A percentile compares a stretch with the other conserved stretches of the same genome.
phyloP scores from a whole-genome alignment of 2,797 vertebrate genomes.

The Spinus pinus region DNA sequence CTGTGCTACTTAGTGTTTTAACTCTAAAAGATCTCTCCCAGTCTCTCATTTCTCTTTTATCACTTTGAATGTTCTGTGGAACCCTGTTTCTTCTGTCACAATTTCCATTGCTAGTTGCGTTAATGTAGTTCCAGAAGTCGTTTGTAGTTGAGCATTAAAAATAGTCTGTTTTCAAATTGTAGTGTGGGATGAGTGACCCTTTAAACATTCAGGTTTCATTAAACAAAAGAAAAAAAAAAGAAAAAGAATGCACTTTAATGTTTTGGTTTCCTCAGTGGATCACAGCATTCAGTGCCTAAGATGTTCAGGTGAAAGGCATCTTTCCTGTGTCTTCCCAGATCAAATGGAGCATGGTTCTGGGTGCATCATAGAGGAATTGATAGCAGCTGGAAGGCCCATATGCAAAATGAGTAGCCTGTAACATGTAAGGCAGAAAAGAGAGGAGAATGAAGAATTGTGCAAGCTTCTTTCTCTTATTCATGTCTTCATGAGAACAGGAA shows the following conservation, averaged over 20 bases:
- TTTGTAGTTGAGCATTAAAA: constrained; percentile 3
- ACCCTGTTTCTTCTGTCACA: background rate
- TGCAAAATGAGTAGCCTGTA: background rate
- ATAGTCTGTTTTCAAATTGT: background rate
- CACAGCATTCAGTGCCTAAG: constrained; percentile 29
- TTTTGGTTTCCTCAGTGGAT: background rate
- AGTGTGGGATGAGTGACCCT: background rate
- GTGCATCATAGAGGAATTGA: background rate
- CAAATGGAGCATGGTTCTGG: background rate
- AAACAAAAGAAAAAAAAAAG: background rate
- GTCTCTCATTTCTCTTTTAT: background rate
- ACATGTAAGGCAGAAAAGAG: background rate
- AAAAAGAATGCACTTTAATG: background rate
- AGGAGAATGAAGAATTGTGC: background rate
- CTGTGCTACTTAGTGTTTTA: background rate
- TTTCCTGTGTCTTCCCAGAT: background rate
- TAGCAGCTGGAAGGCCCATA: background rate
- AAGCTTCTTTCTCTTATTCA: background rate
- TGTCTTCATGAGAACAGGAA: background rate
- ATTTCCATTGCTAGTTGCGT: background rate
- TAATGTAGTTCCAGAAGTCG: background rate
- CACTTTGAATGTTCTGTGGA: background rate
- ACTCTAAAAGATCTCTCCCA: background rate
- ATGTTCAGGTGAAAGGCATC: background rate
- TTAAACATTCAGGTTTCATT: background rate